These are phyloP conservation scores for Incurvaria masculella DNA, from an alignment of 2,888 invertebrate species.

Conservation along the genomic window DNA sequence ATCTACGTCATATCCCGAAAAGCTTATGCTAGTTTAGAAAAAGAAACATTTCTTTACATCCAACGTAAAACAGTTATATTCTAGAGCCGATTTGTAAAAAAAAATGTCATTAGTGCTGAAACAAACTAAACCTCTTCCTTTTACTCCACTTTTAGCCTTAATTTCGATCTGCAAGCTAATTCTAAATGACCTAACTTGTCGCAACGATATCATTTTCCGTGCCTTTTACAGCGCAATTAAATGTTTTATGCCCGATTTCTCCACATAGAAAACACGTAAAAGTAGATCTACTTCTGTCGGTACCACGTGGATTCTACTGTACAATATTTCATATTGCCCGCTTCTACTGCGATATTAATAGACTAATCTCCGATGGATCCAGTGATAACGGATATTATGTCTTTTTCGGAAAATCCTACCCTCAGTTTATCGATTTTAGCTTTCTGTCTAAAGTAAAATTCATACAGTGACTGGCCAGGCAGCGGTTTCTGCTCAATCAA, in stretches of 20 bases:
- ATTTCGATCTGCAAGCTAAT: neutral
- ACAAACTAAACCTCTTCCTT: neutral
- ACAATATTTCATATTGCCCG: slow-evolving; percentile 16
- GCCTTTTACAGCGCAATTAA: neutral
- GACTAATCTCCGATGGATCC: slow-evolving; percentile 17
- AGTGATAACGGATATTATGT: slow-evolving; percentile 13
- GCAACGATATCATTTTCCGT: neutral
- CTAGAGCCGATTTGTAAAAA: neutral
- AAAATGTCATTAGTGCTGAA: neutral
- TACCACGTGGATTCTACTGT: slow-evolving; percentile 4
- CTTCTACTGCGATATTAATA: slow-evolving; percentile 16
- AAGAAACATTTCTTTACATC: slow-evolving; percentile 15
- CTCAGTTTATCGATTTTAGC: slow-evolving; percentile 8
- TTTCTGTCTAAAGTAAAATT: slow-evolving; percentile 18
- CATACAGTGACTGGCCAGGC: slow-evolving; percentile 11
- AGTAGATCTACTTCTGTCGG: neutral
- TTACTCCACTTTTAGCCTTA: neutral
- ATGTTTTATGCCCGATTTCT: neutral
- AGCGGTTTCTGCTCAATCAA: neutral
- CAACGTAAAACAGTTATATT: slow-evolving; percentile 7
- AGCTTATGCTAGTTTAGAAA: slow-evolving; percentile 10
- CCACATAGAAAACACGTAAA: too few species aligned
- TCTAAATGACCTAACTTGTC: neutral
- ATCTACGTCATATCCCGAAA: slow-evolving; percentile 14
- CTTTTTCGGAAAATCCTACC: neutral